Percentiles rank a stretch among this genome's conserved stretches.
These are phyloP conservation scores for Percopsis transmontana DNA, from an alignment of 2,113 vertebrate genomes.

Conservation along the genomic window DNA sequence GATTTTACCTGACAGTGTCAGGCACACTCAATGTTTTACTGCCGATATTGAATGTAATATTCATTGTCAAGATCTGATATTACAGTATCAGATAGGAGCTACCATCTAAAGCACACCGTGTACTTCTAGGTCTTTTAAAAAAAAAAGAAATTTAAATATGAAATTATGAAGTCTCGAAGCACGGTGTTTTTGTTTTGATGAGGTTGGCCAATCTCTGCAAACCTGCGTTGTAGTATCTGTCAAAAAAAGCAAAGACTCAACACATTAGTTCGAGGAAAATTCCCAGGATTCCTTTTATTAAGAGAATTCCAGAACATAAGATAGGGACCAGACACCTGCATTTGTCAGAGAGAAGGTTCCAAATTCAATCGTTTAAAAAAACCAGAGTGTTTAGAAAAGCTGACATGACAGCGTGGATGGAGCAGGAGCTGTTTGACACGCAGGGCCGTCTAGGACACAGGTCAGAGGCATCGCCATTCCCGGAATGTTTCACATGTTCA, in stretches of 20 bases:
- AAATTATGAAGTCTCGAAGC: too few relatives aligned
- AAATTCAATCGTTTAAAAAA: constrained; percentile 74
- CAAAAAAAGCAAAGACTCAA: constrained; percentile 48
- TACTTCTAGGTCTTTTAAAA: too few relatives aligned
- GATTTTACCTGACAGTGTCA: too few relatives aligned
- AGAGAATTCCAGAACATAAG: constrained; percentile 84
- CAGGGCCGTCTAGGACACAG: constrained; percentile 72
- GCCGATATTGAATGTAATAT: too few relatives aligned
- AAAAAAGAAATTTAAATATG: too few relatives aligned
- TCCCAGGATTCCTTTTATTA: constrained; percentile 84
- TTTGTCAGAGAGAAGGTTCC: constrained; percentile 74
- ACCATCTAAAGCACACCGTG: too few relatives aligned
- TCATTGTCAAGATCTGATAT: too few relatives aligned
- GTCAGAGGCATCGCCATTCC: constrained; percentile 71
- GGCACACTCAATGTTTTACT: too few relatives aligned
- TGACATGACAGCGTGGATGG: constrained; percentile 70
- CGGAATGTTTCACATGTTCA: constrained; percentile 80
- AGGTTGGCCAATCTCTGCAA: too few relatives aligned
- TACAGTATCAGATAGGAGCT: too few relatives aligned
- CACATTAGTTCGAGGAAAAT: constrained; percentile 79
- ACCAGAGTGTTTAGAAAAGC: constrained; percentile 75
- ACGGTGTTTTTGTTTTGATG: too few relatives aligned
- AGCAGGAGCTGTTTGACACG: constrained; percentile 71
- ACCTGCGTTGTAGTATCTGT: background rate
- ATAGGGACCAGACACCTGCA: constrained; percentile 81